Percentiles rank a stretch among this genome's conserved stretches.
Evolutionary conservation across 2,113 vertebrate genomes (phyloP).

Genomic region (Dascyllus trimaculatus): DNA sequence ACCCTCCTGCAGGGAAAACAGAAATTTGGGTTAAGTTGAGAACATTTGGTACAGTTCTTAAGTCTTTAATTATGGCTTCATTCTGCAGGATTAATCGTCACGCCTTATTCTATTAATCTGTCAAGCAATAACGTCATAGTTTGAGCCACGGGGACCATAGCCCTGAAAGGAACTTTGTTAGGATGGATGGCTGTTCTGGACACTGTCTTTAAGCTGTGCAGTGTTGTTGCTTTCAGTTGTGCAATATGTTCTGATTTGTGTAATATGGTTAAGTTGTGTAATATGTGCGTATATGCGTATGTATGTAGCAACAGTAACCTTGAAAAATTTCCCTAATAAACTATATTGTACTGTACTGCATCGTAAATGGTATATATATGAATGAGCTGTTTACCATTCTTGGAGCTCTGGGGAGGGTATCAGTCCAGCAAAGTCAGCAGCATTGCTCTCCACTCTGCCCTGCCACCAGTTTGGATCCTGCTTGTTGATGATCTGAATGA

Average conservation of each 20-base stretch:
- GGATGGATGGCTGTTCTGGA: too few species aligned
- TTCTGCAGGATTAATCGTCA: neutral
- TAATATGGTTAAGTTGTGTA: too few species aligned
- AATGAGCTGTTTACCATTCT: constrained; percentile 89
- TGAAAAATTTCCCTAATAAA: too few species aligned
- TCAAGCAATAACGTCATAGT: too few species aligned
- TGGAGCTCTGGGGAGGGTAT: constrained; percentile 97
- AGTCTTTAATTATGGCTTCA: neutral
- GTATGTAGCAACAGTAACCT: too few species aligned
- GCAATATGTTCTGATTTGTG: too few species aligned
- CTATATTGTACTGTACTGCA: neutral
- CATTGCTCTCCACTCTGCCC: constrained; percentile 90
- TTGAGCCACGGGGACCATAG: too few species aligned
- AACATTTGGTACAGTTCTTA: neutral
- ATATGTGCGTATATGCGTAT: too few species aligned
- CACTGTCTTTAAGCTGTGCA: too few species aligned
- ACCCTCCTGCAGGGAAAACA: constrained; percentile 87
- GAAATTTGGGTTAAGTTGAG: neutral
- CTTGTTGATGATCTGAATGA: constrained; percentile 98
- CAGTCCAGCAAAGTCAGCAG: constrained; percentile 89
- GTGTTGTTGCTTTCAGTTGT: too few species aligned
- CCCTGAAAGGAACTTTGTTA: too few species aligned
- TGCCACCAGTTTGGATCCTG: constrained; percentile 99
- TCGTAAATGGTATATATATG: neutral
- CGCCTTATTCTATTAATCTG: too few species aligned